Conservation (phyloP, 2,797 vertebrate species). For the Chelidonichthys spinosus region DNA sequence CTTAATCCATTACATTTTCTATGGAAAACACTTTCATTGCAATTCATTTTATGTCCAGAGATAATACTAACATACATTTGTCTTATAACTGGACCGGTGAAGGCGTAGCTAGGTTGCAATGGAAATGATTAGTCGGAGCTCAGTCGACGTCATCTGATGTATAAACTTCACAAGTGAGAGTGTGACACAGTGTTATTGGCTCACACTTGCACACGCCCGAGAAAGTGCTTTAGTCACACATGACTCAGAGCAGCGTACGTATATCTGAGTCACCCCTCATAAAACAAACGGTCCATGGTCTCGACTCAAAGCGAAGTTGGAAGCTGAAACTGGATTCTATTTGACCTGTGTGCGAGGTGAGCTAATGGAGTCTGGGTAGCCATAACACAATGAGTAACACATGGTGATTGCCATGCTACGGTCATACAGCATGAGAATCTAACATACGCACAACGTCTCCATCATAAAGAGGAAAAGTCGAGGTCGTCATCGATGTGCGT, state of each 20-base stretch:
- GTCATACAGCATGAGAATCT: slow-evolving; percentile 19
- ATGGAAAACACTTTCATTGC: slow-evolving; percentile 7
- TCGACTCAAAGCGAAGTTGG: slow-evolving; percentile 21
- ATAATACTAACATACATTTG: not conserved
- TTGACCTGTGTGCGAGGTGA: slow-evolving; percentile 51
- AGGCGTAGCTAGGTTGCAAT: slow-evolving; percentile 27
- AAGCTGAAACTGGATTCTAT: slow-evolving; percentile 40
- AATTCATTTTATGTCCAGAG: not conserved
- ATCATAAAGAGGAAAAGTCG: slow-evolving; percentile 31
- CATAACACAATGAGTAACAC: slow-evolving; percentile 43
- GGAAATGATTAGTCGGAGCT: slow-evolving; percentile 39
- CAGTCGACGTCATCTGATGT: slow-evolving; percentile 38
- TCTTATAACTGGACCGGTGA: slow-evolving; percentile 9
- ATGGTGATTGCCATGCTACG: slow-evolving; percentile 28
- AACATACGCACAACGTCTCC: not conserved
- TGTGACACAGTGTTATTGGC: slow-evolving; percentile 14
- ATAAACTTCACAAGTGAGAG: slow-evolving; percentile 44
- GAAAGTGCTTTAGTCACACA: slow-evolving; percentile 23
- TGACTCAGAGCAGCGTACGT: slow-evolving; percentile 47
- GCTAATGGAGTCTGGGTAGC: slow-evolving; percentile 50
- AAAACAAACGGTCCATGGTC: slow-evolving; percentile 51
- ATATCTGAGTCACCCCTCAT: slow-evolving; percentile 54
- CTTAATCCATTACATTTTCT: slow-evolving; percentile 25
- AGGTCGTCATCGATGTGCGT: slow-evolving; percentile 15
- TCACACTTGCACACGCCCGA: slow-evolving; percentile 14